Evolutionary conservation across 37 sponge, comb jelly and placozoan genomes (phyloP), one percentile per base, ranked within the genome.

Genomic region (Cladorhizidae sp.): DNA sequence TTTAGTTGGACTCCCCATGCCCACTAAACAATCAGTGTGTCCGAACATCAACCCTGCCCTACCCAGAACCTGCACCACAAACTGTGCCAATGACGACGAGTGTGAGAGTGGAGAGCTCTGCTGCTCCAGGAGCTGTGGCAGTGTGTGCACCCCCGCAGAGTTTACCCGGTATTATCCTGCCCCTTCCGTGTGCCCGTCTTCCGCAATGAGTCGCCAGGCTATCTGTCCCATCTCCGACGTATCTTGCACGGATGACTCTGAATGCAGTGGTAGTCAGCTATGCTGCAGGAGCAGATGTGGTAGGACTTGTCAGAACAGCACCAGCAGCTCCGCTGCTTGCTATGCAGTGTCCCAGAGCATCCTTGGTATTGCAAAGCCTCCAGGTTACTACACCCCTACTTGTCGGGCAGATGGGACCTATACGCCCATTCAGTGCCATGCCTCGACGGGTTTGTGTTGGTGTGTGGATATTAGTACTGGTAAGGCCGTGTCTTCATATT

Each of bases 401-500:
- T 92, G 92, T 76, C 54, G 51, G 14, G 54, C 50, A 0, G 77
- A 92, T 62, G 88, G 92, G 25, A 75, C 35, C 20, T 87, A 74
- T 40, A 3, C 20, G 6, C 32, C 74, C 11, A 21, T 67, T 32
- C 92, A 92, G 77, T 83, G 81, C 62, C 74, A 75, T 28, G 81
- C 67, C 31, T 73, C 80, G 58, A 90, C 83, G 28, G 91, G 91
- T 14, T 72, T 68, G 64, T 87, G 85, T 38, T 92, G 92, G 92
- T 92, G 92, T 80, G 92, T 92, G 36, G 52, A 82, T 26, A 65
- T 69, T 9, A 42, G 15, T 1, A 79, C 75, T 31, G 92, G 92
- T 12, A 32, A 69, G 79, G 70, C 87, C 17, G 36, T 49, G 6
- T 79, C 86, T 23, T 26, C 38, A 0, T 21, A 22, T 5, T 37